Conservation (phyloP, 2,797 vertebrate genomes). For the Moxostoma hubbsi region DNA sequence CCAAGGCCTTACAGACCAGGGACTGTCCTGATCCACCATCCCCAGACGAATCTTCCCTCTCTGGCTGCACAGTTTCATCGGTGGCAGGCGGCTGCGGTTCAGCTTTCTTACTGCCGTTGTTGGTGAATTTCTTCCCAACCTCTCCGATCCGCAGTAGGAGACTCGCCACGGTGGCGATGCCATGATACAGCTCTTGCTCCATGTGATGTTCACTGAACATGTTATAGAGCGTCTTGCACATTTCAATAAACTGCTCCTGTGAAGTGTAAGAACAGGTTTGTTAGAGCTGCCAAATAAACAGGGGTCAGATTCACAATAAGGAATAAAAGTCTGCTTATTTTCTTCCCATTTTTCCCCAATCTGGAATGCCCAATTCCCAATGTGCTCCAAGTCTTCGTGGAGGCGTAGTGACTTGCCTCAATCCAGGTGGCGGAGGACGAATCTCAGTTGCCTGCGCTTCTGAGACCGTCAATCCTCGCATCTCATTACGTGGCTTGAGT, state of each 20-base stretch:
- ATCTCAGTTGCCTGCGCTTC: too few relatives aligned
- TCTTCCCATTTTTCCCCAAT: too few relatives aligned
- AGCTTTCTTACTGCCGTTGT: constrained; percentile 72
- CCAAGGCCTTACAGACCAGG: constrained; percentile 73
- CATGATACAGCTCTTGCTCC: constrained; percentile 94
- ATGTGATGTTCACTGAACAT: constrained; percentile 93
- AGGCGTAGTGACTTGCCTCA: too few relatives aligned
- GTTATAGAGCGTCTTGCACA: constrained; percentile 98
- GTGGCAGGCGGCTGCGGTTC: constrained; percentile 30
- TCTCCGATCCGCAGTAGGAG: constrained; percentile 93
- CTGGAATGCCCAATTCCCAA: too few relatives aligned
- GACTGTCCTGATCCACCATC: constrained; percentile 69
- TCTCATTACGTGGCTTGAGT: too few relatives aligned
- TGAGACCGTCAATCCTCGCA: too few relatives aligned
- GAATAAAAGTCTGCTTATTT: too few relatives aligned
- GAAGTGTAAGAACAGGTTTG: neutral
- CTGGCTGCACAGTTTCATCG: constrained; percentile 23
- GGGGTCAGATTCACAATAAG: too few relatives aligned
- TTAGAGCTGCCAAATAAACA: too few relatives aligned
- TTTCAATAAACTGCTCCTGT: constrained; percentile 96
- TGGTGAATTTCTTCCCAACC: constrained; percentile 91
- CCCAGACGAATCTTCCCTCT: constrained; percentile 60
- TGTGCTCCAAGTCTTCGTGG: too few relatives aligned
- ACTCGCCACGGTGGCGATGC: constrained; percentile 95
- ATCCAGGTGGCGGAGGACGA: too few relatives aligned